These are phyloP conservation scores for Peromyscus leucopus DNA, from an alignment of 2,113 vertebrate species.

Conservation along the genomic window DNA sequence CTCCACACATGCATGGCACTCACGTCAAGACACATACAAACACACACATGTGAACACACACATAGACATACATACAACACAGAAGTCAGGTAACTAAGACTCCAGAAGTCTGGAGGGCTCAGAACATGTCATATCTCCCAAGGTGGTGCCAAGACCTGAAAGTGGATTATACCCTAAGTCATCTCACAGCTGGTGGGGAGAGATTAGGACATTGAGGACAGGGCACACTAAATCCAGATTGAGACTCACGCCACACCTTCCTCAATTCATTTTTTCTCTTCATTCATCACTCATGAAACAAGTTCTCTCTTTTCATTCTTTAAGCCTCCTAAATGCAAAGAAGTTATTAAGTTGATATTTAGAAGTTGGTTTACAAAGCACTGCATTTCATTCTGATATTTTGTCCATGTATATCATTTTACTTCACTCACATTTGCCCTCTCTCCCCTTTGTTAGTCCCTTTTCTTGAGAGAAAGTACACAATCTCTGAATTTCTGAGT, in stretches of 20 bases:
- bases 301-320: neutral
- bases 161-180: neutral
- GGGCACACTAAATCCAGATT: neutral
- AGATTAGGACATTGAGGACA: neutral
- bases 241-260: neutral
- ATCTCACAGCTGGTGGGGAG: neutral
- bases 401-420: neutral
- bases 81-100: neutral
- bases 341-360: neutral
- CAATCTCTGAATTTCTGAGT: neutral
- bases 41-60: neutral
- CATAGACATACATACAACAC: neutral
- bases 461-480: neutral
- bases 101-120: neutral
- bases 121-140: neutral
- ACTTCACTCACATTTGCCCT: neutral
- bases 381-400: neutral
- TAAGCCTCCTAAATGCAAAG: neutral
- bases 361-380: neutral
- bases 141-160: neutral
- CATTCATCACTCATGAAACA: neutral
- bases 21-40: accelerated
- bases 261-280: neutral
- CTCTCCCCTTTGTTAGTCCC: neutral
- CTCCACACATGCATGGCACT: neutral